Evolutionary conservation across 30 jellyfish, hydroid and myxozoan species (phyloP), one percentile per base, ranked within the genome.

Genomic region (Hydractinia echinata): DNA sequence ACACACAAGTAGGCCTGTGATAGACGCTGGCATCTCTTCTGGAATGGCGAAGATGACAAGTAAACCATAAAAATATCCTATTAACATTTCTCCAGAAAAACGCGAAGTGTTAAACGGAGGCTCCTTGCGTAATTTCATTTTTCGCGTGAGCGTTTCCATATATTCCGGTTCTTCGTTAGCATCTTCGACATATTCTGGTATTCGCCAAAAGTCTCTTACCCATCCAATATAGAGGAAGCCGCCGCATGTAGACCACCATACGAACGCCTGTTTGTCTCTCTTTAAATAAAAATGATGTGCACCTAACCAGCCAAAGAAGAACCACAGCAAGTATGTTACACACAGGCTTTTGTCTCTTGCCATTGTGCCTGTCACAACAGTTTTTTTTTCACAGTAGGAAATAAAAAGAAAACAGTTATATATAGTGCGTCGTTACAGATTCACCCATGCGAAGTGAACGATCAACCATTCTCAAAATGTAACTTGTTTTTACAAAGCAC

Each of bases 201-300:
- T 92, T 7, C 98, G 86, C 98, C 98, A 92, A 51, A 92, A 19
- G 67, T 92, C 98, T 49, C 98, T 76, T 50, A 92, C 58, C 98
- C 98, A 92, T 44, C 98, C 98, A n/a, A 92, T 51, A n/a, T 79
- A 84, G 68, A 92, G 84, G 30, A 85, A 76, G 44, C 98, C 98
- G 4, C 98, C 98, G 54, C 87, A 84, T 6, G 98, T 92, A 56
- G 98, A 92, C 98, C 96, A 92, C 96, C 96, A 92, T 1, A 92
- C 84, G 61, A 92, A 92, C 4, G 96, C 98, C 19, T 92, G 98
- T n/a, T 91, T 81, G 86, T 92, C 98, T 10, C 98, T 89, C 69
- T 96, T 93, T n/a, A 92, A 79, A 86, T 92, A 92, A 83, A 92
- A 87, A 53, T 92, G 98, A 76, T 92, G 98, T 54, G 84, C 56